Evolutionary conservation across 1,140 invertebrate genomes (phyloP).

Genomic region (Dendrolimus kikuchii): DNA sequence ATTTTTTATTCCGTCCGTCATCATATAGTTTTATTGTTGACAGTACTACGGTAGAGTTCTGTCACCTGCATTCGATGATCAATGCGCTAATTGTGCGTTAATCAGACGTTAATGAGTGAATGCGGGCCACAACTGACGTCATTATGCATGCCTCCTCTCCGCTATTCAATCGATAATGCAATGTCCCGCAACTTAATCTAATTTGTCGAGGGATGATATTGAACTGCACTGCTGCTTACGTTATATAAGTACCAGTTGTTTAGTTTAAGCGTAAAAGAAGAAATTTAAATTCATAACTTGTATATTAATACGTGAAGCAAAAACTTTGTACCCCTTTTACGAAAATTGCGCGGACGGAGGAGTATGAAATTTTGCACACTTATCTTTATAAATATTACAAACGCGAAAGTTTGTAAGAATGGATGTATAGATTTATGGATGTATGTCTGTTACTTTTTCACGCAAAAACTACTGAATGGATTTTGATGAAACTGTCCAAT

Average conservation of each 20-base stretch:
- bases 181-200: conserved; percentile 35
- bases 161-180: conserved; percentile 25
- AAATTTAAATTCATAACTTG: too few relatives aligned
- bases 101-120: conserved; percentile 50
- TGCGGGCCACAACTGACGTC: conserved; percentile 39
- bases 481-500: too few relatives aligned
- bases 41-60: conserved; percentile 2
- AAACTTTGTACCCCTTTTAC: too few relatives aligned
- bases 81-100: conserved; percentile 50
- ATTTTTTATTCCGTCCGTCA: background rate
- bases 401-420: too few relatives aligned
- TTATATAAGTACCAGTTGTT: background rate
- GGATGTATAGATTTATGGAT: too few relatives aligned
- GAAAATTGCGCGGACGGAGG: too few relatives aligned
- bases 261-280: background rate
- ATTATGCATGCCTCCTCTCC: conserved; percentile 32
- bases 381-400: too few relatives aligned
- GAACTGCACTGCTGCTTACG: background rate
- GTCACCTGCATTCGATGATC: conserved; percentile 48
- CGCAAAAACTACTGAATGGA: too few relatives aligned
- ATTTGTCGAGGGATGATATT: conserved; percentile 26
- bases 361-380: too few relatives aligned
- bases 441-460: too few relatives aligned
- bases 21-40: too few relatives aligned
- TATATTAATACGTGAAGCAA: too few relatives aligned